Evolutionary conservation across 2,888 invertebrate species (phyloP).

Genomic region (Ectemnius cavifrons): DNA sequence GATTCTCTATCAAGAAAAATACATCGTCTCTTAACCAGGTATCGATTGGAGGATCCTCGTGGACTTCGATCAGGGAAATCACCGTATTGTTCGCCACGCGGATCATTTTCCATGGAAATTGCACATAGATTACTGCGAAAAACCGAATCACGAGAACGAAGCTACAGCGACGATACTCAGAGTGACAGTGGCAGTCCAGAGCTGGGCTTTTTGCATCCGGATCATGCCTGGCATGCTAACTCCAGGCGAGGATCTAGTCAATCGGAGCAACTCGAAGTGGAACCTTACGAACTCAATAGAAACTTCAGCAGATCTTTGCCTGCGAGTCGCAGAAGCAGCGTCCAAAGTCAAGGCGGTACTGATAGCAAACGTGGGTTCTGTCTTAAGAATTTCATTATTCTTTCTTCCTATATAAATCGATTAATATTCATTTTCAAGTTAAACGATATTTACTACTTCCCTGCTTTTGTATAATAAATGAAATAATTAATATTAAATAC

Average conservation of each 20-base stretch:
- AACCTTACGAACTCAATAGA: slow-evolving; percentile 90
- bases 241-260: slow-evolving; percentile 93
- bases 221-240: slow-evolving; percentile 88
- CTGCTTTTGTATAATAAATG: neutral
- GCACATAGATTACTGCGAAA: slow-evolving; percentile 83
- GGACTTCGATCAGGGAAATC: slow-evolving; percentile 84
- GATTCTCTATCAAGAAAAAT: neutral
- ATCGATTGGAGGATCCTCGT: slow-evolving; percentile 89
- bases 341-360: slow-evolving; percentile 80
- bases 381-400: neutral
- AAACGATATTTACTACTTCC: neutral
- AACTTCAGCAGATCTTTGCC: slow-evolving; percentile 92
- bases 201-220: slow-evolving; percentile 88
- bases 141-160: slow-evolving; percentile 85
- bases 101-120: slow-evolving; percentile 85
- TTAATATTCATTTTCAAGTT: neutral
- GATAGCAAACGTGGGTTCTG: slow-evolving; percentile 74
- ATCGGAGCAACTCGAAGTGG: slow-evolving; percentile 91
- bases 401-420: neutral
- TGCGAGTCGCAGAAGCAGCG: slow-evolving; percentile 90
- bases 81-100: slow-evolving; percentile 88
- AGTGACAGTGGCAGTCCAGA: slow-evolving; percentile 78
- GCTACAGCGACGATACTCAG: slow-evolving; percentile 77
- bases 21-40: slow-evolving; percentile 74
- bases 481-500: neutral